phyloP scores from a whole-genome alignment of 2,797 vertebrate genomes.

The Luscinia megarhynchos region DNA sequence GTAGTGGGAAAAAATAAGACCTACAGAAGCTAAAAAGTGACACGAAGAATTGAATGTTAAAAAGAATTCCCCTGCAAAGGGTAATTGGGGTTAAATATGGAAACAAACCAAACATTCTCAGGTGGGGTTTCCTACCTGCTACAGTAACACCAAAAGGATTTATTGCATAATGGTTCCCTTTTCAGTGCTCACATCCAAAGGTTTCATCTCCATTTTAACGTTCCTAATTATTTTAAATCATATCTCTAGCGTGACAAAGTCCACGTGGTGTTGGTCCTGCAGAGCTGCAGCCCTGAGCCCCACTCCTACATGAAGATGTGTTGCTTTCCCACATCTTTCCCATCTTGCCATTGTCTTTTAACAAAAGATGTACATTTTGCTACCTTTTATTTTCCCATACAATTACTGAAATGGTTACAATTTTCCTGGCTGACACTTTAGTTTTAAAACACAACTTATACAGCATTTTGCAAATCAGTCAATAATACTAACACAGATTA shows the following conservation, averaged over 20 bases:
- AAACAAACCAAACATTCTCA: slow-evolving; percentile 74
- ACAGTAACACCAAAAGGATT: slow-evolving; percentile 1
- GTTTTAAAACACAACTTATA: slow-evolving; percentile 14
- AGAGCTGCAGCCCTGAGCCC: not conserved
- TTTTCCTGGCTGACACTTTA: not conserved
- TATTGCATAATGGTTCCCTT: slow-evolving; percentile 4
- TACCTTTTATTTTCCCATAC: not conserved
- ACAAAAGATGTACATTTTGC: not conserved
- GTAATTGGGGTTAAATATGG: slow-evolving; percentile 81
- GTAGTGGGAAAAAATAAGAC: slow-evolving; percentile 65
- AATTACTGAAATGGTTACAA: not conserved
- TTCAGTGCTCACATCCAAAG: not conserved
- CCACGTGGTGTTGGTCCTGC: not conserved
- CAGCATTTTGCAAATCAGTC: slow-evolving; percentile 4
- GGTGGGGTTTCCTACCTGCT: slow-evolving; percentile 60
- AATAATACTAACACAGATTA: slow-evolving; percentile 12
- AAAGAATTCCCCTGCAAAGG: slow-evolving; percentile 74
- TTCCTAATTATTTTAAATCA: not conserved
- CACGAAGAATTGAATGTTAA: slow-evolving; percentile 72
- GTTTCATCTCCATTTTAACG: not conserved
- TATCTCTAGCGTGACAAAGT: not conserved
- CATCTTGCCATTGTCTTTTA: not conserved
- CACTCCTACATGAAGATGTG: not conserved
- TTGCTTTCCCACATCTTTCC: not conserved
- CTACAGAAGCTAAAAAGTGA: slow-evolving; percentile 67